Percentiles rank a stretch among this genome's conserved stretches.
These are phyloP conservation scores for Ips nitidus DNA, from an alignment of 1,140 invertebrate species.

Conservation along the genomic window DNA sequence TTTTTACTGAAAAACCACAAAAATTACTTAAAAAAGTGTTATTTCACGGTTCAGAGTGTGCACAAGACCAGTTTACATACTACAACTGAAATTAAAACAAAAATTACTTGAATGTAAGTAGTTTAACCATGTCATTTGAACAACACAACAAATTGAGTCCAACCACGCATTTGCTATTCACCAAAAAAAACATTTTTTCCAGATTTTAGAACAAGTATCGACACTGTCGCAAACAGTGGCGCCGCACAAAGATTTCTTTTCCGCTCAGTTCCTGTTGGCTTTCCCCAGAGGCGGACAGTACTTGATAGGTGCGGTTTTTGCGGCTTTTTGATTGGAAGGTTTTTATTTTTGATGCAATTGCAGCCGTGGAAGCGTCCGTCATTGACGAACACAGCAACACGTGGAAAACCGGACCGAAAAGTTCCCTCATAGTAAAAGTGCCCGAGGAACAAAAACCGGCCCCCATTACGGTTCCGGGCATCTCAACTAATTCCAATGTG, in stretches of 20 bases:
- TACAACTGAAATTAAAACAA: too few relatives aligned
- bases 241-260: slow-evolving; percentile 82
- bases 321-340: not conserved
- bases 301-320: slow-evolving; percentile 18
- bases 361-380: slow-evolving; percentile 70
- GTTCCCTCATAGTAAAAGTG: slow-evolving; percentile 68
- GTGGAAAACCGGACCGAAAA: slow-evolving; percentile 76
- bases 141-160: too few relatives aligned
- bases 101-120: too few relatives aligned
- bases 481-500: slow-evolving; percentile 48
- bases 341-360: slow-evolving; percentile 47
- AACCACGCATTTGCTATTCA: not conserved
- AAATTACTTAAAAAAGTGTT: too few relatives aligned
- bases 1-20: too few relatives aligned
- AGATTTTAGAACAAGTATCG: slow-evolving; percentile 46
- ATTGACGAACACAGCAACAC: slow-evolving; percentile 70
- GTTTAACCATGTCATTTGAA: too few relatives aligned
- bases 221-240: slow-evolving; percentile 61
- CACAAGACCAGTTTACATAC: too few relatives aligned
- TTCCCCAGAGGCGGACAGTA: slow-evolving; percentile 59
- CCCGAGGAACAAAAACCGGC: slow-evolving; percentile 63
- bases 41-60: too few relatives aligned
- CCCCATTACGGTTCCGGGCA: slow-evolving; percentile 50
- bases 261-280: slow-evolving; percentile 73
- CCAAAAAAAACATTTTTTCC: not conserved